These are phyloP conservation scores for Lates calcarifer DNA, from an alignment of 2,113 vertebrate species.

Conservation along the genomic window DNA sequence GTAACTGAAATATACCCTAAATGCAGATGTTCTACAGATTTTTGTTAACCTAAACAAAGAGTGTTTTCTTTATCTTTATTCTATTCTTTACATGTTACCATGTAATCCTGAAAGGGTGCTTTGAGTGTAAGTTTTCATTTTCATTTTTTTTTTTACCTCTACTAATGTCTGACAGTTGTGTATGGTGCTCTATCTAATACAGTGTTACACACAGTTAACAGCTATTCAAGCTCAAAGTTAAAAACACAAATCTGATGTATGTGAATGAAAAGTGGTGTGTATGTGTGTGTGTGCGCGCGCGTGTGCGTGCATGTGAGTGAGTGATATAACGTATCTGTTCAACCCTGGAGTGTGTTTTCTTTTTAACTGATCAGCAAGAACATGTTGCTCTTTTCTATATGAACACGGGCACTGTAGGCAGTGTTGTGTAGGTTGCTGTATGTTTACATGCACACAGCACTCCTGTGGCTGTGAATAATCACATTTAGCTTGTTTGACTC, in stretches of 20 bases:
- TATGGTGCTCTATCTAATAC: constrained; percentile 64
- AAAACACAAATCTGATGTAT: constrained; percentile 60
- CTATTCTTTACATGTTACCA: constrained; percentile 37
- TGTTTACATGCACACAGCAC: constrained; percentile 55
- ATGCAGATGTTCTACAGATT: constrained; percentile 49
- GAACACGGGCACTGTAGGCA: constrained; percentile 50
- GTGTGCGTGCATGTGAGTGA: constrained; percentile 2
- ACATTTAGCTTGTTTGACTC: constrained; percentile 14
- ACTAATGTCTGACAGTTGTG: constrained; percentile 54
- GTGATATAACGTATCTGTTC: constrained; percentile 31
- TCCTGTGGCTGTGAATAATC: constrained; percentile 39
- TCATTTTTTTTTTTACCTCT: constrained; percentile 71
- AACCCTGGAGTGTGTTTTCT: constrained; percentile 38
- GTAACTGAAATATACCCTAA: constrained; percentile 47
- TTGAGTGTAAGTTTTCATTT: no score
- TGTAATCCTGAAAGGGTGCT: constrained; percentile 66
- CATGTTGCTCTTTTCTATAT: constrained; percentile 54
- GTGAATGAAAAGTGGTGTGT: constrained; percentile 4
- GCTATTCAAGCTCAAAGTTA: constrained; percentile 60
- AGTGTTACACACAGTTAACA: constrained; percentile 64
- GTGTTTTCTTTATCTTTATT: constrained; percentile 37
- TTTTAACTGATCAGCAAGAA: constrained; percentile 48
- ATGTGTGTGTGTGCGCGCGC: constrained; percentile 6
- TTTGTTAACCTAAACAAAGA: constrained; percentile 57
- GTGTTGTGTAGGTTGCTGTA: constrained; percentile 55